Conservation (phyloP, 2,797 vertebrate genomes). For the Sphaeramia orbicularis region DNA sequence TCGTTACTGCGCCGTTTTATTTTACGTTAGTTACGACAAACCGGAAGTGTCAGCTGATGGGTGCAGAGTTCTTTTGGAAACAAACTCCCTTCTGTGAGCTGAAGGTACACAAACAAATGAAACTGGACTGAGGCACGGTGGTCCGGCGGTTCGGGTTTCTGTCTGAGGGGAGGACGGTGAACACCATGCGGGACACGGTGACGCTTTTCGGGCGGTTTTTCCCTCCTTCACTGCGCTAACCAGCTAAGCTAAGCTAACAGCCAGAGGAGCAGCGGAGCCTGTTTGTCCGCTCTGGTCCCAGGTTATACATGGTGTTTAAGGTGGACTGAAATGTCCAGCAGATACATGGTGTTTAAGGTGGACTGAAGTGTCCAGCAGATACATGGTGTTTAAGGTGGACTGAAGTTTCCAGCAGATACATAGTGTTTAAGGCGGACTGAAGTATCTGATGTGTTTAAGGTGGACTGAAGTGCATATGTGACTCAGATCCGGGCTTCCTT, state of each 20-base stretch:
- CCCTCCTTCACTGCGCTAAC: slow-evolving; percentile 36
- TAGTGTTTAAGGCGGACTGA: no score
- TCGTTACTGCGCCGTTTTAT: slow-evolving; percentile 5
- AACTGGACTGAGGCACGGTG: neutral
- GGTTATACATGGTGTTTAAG: slow-evolving; percentile 22
- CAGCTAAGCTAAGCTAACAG: slow-evolving; percentile 52
- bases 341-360: no score
- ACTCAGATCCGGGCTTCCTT: slow-evolving; percentile 15
- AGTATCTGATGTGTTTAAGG: no score
- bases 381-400: no score
- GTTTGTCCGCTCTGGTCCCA: slow-evolving; percentile 3
- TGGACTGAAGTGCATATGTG: slow-evolving; percentile 15
- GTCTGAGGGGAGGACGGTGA: neutral
- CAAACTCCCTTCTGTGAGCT: slow-evolving; percentile 13
- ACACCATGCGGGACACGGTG: slow-evolving; percentile 46
- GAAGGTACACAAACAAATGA: neutral
- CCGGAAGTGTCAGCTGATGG: slow-evolving; percentile 67
- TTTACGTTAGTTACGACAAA: slow-evolving; percentile 71
- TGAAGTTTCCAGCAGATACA: no score
- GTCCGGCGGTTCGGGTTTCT: no score
- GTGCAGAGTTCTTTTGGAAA: slow-evolving; percentile 18
- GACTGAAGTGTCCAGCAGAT: no score
- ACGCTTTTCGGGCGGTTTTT: neutral
- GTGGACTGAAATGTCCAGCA: no score
- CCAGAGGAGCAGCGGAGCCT: slow-evolving; percentile 27